Evolutionary conservation across 2,888 invertebrate genomes (phyloP), one percentile per base, ranked within the genome.

Genomic region (Oscheius myriophilus): DNA sequence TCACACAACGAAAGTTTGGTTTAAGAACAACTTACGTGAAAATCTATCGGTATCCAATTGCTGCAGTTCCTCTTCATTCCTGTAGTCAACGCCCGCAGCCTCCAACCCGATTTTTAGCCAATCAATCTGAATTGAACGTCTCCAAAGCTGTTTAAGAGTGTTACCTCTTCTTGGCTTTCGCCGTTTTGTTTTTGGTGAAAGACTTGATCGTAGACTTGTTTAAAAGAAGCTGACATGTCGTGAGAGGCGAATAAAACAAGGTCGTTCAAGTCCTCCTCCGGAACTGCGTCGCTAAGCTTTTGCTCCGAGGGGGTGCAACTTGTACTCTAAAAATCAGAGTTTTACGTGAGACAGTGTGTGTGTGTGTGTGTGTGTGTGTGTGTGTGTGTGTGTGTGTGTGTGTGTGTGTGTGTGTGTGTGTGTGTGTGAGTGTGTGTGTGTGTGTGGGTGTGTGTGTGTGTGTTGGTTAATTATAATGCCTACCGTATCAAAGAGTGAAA

Each of bases 101-200:
- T 80, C 80, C 42, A 80, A 62, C 18, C 73, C 71, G 9, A 80
- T 78, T 53, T 78, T 76, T 9, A 79, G 64, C 79, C 79, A 79
- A 55, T 79, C 77, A 6, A 79, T 79, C 45, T 72, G 75, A 46
- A 46, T 46, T 46, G 3, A 33, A 33, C 9, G 33, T 6, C 33
- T 33, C n/a, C n/a, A n/a, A n/a, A 9, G 33, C 33, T 33, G 9
- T 33, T 33, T 9, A 33, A 6, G 3, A 3, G 26, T 21, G 16
- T 4, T 25, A 61, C 61, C 49, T 61, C 61, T 11, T 23, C 46
- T 3, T 55, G 54, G 25, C 21, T 42, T 14, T 55, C 33, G 45
- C 16, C 51, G 1, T 25, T 14, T 14, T 23, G 65, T 53, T 67
- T 59, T 21, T 75, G 73, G 45, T 72, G 71, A 57, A 79, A 78